phyloP scores from a whole-genome alignment of 2,888 invertebrate species.

The Eupithecia subfuscata region DNA sequence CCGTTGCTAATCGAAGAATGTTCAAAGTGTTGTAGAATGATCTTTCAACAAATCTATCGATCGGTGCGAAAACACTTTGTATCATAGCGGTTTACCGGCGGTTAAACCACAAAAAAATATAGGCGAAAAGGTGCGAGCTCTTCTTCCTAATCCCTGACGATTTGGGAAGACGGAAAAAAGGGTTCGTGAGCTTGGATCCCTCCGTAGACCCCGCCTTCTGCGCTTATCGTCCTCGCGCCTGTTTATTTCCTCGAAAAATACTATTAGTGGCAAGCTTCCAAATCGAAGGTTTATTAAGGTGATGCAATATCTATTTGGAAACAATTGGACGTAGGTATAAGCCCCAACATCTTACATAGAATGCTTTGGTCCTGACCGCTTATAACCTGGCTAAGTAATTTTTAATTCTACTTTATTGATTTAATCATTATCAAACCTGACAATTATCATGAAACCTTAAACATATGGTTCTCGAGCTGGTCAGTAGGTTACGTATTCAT shows the following conservation, averaged over 20 bases:
- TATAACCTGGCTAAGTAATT: not conserved
- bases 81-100: constrained; percentile 68
- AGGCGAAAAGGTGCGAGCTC: constrained; percentile 78
- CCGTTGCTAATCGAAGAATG: constrained; percentile 58
- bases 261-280: constrained; percentile 61
- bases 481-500: too few species aligned
- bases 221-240: constrained; percentile 70
- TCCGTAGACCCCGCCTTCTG: constrained; percentile 60
- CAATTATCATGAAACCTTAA: too few species aligned
- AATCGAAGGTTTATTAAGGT: constrained; percentile 53
- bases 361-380: too few species aligned
- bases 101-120: constrained; percentile 76
- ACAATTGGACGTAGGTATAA: constrained; percentile 8
- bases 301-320: constrained; percentile 32
- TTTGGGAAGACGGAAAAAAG: constrained; percentile 81
- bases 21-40: constrained; percentile 55
- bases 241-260: constrained; percentile 71
- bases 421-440: too few species aligned
- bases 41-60: constrained; percentile 66
- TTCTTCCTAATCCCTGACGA: constrained; percentile 79
- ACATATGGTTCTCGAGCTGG: too few species aligned
- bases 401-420: too few species aligned
- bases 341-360: not conserved
- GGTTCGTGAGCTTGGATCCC: constrained; percentile 72
- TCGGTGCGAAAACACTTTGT: constrained; percentile 68